Base-by-base conservation (phyloP, 2,888 invertebrate genomes). In the Chrysomela aeneicollis region DNA sequence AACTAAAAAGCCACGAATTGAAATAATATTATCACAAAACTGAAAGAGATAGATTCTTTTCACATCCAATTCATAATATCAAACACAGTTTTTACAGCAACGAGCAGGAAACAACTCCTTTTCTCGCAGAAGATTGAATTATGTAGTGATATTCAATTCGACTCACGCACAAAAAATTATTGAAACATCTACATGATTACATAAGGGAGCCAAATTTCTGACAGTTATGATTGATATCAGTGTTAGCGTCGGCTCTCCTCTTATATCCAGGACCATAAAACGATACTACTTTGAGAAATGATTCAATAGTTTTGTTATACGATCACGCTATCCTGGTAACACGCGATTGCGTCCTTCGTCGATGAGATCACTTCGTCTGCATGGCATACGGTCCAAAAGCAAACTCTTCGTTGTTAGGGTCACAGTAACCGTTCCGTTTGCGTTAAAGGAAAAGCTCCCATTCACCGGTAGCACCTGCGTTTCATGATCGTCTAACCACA, bases 391-490 rank as follows among this genome's bases (percentile, higher is more conserved):
- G 26, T 26, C 26, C 6, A 26, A 6, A 26, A 26, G 6, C 26
- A 6, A 26, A 3, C 26, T 26, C 3, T 26, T 26, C 26, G 6
- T 26, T 26, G 26, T 26, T 26, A 26, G 5, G 35, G 35, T 10
- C 8, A 35, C 35, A 35, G 35, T 12, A 35, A 35, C 35, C 12
- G 12, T 42, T 57, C 22, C 68, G 68, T 69, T 72, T 70, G 63
- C 60, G 68, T 61, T 63, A 67, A 61, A 66, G 65, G 67, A 66
- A 73, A 70, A 53, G 54, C 61, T 57, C 57, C 64, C 70, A 70
- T 71, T 71, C 67, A 66, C 67, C 32, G 66, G 69, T 70, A 66
- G 67, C 72, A 71, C 72, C 71, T 73, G 70, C 50, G 68, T 68
- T 71, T 67, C 69, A 67, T 61, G 61, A 64, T 59, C 53, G 49